Evolutionary conservation across 1,140 invertebrate species (phyloP), one percentile per base, ranked within the genome.

Genomic region (Araneus ventricosus): DNA sequence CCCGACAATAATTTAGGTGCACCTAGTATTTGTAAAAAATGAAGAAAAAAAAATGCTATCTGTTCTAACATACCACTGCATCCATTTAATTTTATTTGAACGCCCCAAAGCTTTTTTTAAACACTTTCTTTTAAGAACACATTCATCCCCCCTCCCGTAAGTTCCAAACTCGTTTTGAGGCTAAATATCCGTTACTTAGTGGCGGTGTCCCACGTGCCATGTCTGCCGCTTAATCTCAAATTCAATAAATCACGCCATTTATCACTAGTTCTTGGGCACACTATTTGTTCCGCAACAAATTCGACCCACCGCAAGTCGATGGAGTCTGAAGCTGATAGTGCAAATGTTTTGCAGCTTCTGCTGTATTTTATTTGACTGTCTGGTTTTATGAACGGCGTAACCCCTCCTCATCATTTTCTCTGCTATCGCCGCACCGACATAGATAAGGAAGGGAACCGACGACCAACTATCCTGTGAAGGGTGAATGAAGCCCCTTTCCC

Each of bases 301-400:
- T 75, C 70, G 70, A 75, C 70, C 70, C 70, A 75, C 70, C 70
- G 70, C 70, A 34, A 34, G 70, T 34, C 8, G 70, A 82, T 82
- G 41, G 39, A 30, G 41, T 52, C 80, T n/a, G 27, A 14, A 27
- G 41, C 80, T 82, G 80, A 82, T 82, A 82, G 39, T 82, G 80
- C 80, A n/a, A 82, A 45, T 82, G 39, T 52, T 82, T 41, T 45
- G 80, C 41, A 5, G 80, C 7, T 22, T 52, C 39, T 82, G 30
- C 70, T 45, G 80, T 82, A 82, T 45, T 82, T 82, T 82, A 82
- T 45, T 52, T 52, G 80, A 41, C 80, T 82, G 80, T 41, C 39
- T 75, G 70, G 24, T 75, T 37, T 75, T 34, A 75, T 75, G 70
- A 67, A 67, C 63, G n/a, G 27, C n/a, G 63, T 30, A 67, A 27